A percentile compares a stretch with the other conserved stretches of the same genome.
Evolutionary conservation across 1,140 invertebrate species (phyloP).

Genomic region (Streblospio benedicti): DNA sequence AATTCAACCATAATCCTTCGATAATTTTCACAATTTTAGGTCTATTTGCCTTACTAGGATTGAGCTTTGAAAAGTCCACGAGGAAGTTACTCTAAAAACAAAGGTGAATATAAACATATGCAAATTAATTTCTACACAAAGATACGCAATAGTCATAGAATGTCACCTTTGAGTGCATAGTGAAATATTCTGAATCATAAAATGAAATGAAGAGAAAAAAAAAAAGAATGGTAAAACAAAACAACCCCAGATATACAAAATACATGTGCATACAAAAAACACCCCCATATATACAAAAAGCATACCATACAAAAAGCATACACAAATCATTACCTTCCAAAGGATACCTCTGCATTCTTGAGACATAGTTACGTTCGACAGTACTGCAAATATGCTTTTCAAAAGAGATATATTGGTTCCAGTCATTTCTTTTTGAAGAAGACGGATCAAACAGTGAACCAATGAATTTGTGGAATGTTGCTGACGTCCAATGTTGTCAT

Average conservation of each 20-base stretch:
- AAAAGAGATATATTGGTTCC: conserved; percentile 22
- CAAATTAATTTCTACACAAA: no score
- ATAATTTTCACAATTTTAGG: conserved; percentile 22
- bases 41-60: conserved; percentile 31
- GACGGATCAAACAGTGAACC: conserved; percentile 33
- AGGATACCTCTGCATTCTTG: conserved; percentile 39
- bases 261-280: no score
- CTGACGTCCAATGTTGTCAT: no score
- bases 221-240: no score
- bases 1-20: conserved; percentile 37
- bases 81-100: conserved; percentile 37
- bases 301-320: no score
- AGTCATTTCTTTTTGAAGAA: conserved; percentile 25
- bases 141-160: no score
- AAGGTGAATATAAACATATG: neutral
- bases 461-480: conserved; percentile 31
- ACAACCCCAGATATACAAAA: no score
- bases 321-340: conserved; percentile 42
- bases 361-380: conserved; percentile 32
- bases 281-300: no score
- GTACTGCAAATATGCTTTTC: conserved; percentile 24
- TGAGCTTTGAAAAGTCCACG: conserved; percentile 36
- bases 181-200: no score
- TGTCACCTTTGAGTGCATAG: no score
- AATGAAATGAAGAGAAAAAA: no score